These are phyloP conservation scores for Entomyzon cyanotis DNA, from an alignment of 2,113 vertebrate species.

Conservation along the genomic window DNA sequence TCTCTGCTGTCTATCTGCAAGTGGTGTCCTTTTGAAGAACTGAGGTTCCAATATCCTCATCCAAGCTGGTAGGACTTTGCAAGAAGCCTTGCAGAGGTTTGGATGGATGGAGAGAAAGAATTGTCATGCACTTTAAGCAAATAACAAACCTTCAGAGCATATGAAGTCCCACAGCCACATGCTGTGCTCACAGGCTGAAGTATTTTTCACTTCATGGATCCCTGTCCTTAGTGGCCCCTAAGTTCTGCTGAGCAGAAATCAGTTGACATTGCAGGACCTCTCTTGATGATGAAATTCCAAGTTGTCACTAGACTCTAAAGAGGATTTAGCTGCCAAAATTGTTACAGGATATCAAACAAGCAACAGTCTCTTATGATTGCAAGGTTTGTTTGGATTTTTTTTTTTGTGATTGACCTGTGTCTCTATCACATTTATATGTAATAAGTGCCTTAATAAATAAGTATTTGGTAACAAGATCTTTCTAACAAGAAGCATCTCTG, in stretches of 20 bases:
- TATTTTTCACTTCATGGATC: background rate
- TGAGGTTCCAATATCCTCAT: background rate
- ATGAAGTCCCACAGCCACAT: accelerated
- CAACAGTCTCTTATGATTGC: background rate
- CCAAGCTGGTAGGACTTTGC: background rate
- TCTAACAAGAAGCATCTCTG: background rate
- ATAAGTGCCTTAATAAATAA: background rate
- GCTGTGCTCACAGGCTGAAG: background rate
- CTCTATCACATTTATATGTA: background rate
- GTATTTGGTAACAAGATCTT: background rate
- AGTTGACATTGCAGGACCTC: background rate
- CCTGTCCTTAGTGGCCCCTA: background rate
- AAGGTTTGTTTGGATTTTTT: background rate
- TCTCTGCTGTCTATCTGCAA: background rate
- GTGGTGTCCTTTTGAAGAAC: background rate
- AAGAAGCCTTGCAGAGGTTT: background rate
- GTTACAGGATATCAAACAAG: background rate
- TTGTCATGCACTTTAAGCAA: background rate
- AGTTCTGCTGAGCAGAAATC: background rate
- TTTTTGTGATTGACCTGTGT: background rate
- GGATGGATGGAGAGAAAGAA: background rate
- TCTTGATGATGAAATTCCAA: background rate
- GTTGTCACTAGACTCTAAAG: background rate
- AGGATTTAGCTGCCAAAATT: background rate
- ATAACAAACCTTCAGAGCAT: background rate